These are phyloP conservation scores for Perca schrenkii DNA, from an alignment of 2,113 vertebrate species.

Conservation along the genomic window DNA sequence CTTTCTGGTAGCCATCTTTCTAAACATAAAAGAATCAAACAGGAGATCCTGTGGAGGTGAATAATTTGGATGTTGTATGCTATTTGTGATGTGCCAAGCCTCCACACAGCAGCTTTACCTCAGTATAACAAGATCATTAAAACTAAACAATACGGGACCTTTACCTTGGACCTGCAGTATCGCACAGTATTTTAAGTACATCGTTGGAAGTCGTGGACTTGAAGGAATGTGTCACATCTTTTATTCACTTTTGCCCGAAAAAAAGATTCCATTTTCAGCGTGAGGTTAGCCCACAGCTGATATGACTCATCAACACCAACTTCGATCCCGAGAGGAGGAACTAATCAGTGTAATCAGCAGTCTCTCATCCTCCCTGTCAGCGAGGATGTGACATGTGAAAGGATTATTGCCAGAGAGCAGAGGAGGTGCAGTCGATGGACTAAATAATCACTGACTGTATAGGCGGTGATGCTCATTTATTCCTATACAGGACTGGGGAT, in stretches of 20 bases:
- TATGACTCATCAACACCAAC: conserved; percentile 9
- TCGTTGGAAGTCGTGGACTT: conserved; percentile 10
- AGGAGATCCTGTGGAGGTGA: conserved; percentile 31
- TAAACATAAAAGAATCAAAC: neutral
- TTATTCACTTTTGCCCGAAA: neutral
- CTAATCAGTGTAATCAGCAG: conserved; percentile 38
- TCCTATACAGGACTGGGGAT: neutral
- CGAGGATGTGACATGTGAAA: conserved; percentile 24
- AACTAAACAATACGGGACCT: neutral
- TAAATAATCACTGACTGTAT: neutral
- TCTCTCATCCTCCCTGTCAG: conserved; percentile 16
- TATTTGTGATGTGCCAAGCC: conserved; percentile 46
- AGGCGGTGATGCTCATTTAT: neutral
- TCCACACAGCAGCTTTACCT: conserved; percentile 53
- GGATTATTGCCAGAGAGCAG: conserved; percentile 20
- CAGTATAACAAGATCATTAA: conserved; percentile 7
- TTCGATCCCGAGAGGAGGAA: conserved; percentile 16
- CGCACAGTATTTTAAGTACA: neutral
- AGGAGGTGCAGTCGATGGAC: conserved; percentile 1
- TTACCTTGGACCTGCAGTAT: neutral
- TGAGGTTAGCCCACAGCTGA: neutral
- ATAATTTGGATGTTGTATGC: conserved; percentile 23
- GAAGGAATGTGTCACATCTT: neutral
- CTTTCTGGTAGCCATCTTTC: conserved; percentile 33
- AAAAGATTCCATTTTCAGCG: neutral